Percentiles rank a stretch among this genome's conserved stretches.
phyloP scores from a whole-genome alignment of 2,888 invertebrate genomes.

The Choreutis nemorana region DNA sequence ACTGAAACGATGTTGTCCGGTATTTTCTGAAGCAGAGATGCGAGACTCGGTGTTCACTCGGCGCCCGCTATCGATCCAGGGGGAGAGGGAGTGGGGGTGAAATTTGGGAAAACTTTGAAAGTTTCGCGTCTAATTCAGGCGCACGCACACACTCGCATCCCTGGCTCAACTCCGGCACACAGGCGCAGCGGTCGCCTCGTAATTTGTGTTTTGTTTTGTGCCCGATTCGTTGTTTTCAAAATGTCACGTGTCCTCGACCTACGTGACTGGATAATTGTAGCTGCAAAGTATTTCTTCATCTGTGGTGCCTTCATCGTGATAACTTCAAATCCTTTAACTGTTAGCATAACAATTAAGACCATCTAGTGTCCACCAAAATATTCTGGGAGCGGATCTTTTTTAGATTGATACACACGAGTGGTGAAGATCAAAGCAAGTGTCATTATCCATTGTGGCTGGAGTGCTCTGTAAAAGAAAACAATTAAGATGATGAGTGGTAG shows the following conservation, averaged over 20 bases:
- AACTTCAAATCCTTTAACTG: no score
- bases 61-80: conserved; percentile 55
- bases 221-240: conserved; percentile 44
- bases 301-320: no score
- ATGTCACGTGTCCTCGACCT: conserved; percentile 51
- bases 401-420: conserved; percentile 23
- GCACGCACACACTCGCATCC: conserved; percentile 54
- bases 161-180: conserved; percentile 40
- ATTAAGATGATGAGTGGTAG: conserved; percentile 50
- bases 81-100: conserved; percentile 39
- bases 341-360: no score
- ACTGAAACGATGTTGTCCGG: conserved; percentile 49
- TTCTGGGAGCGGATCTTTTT: no score
- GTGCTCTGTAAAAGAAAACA: conserved; percentile 53
- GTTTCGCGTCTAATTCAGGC: conserved; percentile 68
- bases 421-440: conserved; percentile 47
- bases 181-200: conserved; percentile 30
- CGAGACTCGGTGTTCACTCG: conserved; percentile 41
- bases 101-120: conserved; percentile 68
- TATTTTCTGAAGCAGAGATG: conserved; percentile 52
- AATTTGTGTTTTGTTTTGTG: conserved; percentile 51
- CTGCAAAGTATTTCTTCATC: conserved; percentile 25
- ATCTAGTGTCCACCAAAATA: no score
- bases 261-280: conserved; percentile 35
- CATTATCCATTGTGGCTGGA: conserved; percentile 48